Evolutionary conservation across 2,797 vertebrate species (phyloP).

Genomic region (Poecilia gillii): DNA sequence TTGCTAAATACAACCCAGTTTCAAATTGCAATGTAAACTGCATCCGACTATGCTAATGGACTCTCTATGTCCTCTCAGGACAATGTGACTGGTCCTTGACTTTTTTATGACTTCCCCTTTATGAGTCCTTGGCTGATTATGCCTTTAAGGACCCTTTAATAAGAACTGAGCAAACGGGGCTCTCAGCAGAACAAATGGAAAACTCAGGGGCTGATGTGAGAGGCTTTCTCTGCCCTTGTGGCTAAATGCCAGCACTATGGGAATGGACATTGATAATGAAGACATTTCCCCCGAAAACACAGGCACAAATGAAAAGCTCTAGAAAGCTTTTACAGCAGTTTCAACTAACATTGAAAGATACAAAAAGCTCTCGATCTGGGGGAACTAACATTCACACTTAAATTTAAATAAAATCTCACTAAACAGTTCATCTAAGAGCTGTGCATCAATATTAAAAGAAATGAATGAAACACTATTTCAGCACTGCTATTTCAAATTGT

Average conservation of each 20-base stretch:
- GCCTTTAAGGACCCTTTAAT: conserved; percentile 70
- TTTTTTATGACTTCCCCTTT: conserved; percentile 76
- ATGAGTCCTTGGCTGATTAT: conserved; percentile 61
- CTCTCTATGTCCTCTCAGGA: conserved; percentile 66
- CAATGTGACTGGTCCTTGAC: conserved; percentile 62
- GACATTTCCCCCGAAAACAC: conserved; percentile 34
- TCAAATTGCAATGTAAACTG: conserved; percentile 49
- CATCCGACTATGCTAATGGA: conserved; percentile 66
- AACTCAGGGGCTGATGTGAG: conserved; percentile 38
- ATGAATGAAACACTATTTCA: not conserved
- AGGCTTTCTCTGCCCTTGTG: conserved; percentile 38
- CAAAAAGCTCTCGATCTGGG: conserved; percentile 38
- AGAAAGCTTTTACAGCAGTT: conserved; percentile 36
- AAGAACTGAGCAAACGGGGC: conserved; percentile 72
- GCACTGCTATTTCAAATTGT: not conserved
- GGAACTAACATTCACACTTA: conserved; percentile 16
- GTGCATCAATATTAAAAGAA: not conserved
- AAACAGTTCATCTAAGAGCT: conserved; percentile 7
- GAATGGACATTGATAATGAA: conserved; percentile 36
- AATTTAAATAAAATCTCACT: conserved; percentile 8
- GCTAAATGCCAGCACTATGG: conserved; percentile 51
- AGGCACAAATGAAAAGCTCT: conserved; percentile 39
- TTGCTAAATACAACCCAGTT: conserved; percentile 20
- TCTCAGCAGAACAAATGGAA: conserved; percentile 62
- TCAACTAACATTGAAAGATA: conserved; percentile 15